Conservation (phyloP, 2,113 vertebrate species). For the Oxyruncus cristatus region DNA sequence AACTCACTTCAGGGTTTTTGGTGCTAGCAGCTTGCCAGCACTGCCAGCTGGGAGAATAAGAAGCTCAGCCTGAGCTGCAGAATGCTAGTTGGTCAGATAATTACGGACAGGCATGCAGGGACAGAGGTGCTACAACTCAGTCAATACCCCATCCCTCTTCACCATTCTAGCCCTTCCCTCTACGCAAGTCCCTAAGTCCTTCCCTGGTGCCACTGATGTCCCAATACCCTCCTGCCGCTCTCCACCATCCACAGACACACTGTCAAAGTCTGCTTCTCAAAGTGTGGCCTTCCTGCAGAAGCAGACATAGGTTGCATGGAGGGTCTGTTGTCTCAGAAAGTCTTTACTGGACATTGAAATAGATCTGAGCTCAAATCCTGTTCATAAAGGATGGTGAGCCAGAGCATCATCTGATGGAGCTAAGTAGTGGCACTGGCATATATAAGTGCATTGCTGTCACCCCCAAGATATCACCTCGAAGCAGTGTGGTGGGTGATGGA, state of each 20-base stretch:
- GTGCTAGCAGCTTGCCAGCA: neutral
- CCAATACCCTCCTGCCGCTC: neutral
- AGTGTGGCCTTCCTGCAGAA: rapidly evolving
- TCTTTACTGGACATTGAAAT: neutral
- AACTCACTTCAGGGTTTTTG: neutral
- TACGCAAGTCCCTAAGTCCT: neutral
- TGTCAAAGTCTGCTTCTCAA: neutral
- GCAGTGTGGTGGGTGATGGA: neutral
- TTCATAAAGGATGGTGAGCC: neutral
- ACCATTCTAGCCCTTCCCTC: neutral
- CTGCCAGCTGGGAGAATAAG: neutral
- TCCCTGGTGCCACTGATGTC: neutral
- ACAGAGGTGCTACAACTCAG: neutral
- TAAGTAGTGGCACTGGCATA: neutral
- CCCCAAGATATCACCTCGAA: rapidly evolving
- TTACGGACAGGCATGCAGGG: neutral
- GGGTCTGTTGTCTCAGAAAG: neutral
- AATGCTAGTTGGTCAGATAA: neutral
- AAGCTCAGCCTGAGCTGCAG: neutral
- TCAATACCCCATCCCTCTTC: neutral
- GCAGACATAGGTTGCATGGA: neutral
- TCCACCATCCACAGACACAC: neutral
- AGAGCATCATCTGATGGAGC: neutral
- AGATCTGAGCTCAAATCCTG: neutral
- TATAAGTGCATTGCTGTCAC: neutral